phyloP scores from a whole-genome alignment of 2,113 vertebrate species.

The Mus spicilegus region DNA sequence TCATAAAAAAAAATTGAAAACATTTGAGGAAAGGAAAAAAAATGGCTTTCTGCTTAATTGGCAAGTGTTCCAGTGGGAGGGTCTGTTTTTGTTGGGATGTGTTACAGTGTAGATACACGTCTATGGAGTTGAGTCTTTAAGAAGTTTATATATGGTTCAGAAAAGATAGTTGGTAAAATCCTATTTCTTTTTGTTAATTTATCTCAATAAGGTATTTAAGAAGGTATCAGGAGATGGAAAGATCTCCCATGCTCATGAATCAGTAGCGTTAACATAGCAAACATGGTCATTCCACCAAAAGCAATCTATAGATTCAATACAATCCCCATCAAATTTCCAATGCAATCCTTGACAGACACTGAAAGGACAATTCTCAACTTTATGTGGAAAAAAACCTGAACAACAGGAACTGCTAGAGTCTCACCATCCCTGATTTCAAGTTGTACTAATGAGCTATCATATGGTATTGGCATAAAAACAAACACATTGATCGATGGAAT shows the following conservation, averaged over 20 bases:
- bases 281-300: not conserved
- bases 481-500: not conserved
- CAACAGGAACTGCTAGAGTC: not conserved
- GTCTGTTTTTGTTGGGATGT: conserved; percentile 83
- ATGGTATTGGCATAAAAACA: not conserved
- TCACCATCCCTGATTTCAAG: not conserved
- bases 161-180: conserved; percentile 85
- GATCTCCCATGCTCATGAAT: not conserved
- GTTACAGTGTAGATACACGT: conserved; percentile 76
- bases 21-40: conserved; percentile 76
- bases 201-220: conserved; percentile 85
- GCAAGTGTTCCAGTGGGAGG: conserved; percentile 86
- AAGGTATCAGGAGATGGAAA: not conserved
- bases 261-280: not conserved
- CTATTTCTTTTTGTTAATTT: conserved; percentile 86
- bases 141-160: conserved; percentile 72
- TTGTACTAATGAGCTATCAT: not conserved
- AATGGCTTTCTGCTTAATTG: conserved; percentile 86
- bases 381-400: not conserved
- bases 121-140: conserved; percentile 68
- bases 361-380: not conserved
- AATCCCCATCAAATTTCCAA: not conserved
- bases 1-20: conserved; percentile 84
- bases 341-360: not conserved
- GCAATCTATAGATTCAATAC: not conserved